Percentiles rank a stretch among this genome's conserved stretches.
Evolutionary conservation across 2,113 vertebrate species (phyloP).

Genomic region (Protobothrops flavoviridis): DNA sequence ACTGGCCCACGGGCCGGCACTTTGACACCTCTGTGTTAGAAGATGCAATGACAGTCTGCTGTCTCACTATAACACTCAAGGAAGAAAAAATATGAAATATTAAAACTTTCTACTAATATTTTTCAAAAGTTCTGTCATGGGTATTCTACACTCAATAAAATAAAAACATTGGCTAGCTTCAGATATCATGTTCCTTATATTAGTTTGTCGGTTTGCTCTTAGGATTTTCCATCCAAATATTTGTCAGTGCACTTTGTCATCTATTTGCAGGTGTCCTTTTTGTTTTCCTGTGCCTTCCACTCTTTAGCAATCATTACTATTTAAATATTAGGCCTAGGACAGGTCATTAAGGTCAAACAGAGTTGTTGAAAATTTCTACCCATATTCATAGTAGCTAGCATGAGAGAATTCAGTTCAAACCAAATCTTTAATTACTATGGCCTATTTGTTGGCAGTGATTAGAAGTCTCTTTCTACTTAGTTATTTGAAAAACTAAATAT

Average conservation of each 20-base stretch:
- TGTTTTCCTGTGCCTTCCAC: background rate
- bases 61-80: background rate
- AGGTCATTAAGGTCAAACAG: background rate
- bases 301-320: background rate
- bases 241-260: background rate
- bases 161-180: background rate
- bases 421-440: accelerated
- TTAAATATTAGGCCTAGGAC: background rate
- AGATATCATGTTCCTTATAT: accelerated
- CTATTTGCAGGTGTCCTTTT: background rate
- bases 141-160: background rate
- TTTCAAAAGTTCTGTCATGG: background rate
- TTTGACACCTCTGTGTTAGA: background rate
- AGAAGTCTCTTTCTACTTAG: background rate
- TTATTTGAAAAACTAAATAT: background rate
- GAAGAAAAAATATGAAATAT: background rate
- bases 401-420: background rate
- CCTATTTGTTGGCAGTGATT: accelerated
- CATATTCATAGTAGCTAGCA: background rate
- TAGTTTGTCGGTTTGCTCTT: background rate
- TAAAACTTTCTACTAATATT: conserved; percentile 20
- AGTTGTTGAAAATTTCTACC: background rate
- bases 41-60: background rate
- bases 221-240: background rate
- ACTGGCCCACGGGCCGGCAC: too few relatives aligned